Evolutionary conservation across 53 echinoderm and acorn worm genomes (phyloP).

Genomic region (Patiria pectinifera): DNA sequence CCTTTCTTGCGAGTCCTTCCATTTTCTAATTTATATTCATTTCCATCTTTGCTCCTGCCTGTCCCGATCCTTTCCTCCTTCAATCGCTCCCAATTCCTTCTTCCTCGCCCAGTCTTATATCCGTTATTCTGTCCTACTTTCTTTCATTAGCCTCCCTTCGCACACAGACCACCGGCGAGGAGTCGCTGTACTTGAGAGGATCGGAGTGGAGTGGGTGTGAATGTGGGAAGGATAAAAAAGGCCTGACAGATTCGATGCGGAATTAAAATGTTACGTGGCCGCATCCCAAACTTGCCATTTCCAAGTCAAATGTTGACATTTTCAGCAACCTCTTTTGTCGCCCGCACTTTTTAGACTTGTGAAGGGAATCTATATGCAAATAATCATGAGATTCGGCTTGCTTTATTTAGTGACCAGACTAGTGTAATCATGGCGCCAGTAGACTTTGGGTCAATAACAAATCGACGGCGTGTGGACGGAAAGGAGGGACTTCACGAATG

Average conservation of each 20-base stretch:
- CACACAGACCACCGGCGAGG: background rate
- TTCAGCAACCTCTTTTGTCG: background rate
- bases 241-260: too few species aligned
- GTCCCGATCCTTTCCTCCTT: too few species aligned
- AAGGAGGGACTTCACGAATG: background rate
- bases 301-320: slow-evolving; percentile 7
- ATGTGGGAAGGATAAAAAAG: background rate
- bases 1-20: too few species aligned
- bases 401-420: background rate
- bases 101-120: too few species aligned
- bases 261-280: background rate
- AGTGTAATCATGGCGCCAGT: background rate
- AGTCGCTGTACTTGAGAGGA: background rate
- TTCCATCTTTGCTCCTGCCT: too few species aligned
- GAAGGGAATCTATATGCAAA: background rate
- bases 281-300: background rate
- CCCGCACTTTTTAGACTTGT: background rate
- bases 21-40: too few species aligned
- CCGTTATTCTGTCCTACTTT: background rate
- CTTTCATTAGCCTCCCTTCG: background rate
- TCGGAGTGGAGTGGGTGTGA: background rate
- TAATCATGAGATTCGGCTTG: background rate
- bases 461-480: background rate
- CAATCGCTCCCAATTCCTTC: too few species aligned
- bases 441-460: background rate